A percentile compares a stretch with the other conserved stretches of the same genome.
Evolutionary conservation across 2,888 invertebrate genomes (phyloP).

Genomic region (Tupiocoris notatus): DNA sequence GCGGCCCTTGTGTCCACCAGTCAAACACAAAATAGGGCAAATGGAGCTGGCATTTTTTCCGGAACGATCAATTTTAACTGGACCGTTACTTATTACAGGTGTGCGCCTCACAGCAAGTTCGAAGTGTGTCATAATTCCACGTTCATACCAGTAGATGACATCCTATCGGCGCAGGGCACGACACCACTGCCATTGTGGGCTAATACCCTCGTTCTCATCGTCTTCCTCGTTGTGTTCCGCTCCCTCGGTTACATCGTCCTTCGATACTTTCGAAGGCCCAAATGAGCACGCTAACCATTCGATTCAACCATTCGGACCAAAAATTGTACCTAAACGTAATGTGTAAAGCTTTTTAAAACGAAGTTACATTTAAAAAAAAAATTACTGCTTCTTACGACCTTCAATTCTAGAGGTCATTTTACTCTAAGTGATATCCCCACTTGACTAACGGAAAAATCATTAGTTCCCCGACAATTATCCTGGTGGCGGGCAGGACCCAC

Average conservation of each 20-base stretch:
- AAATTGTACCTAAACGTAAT: not conserved
- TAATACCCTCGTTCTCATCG: constrained; percentile 68
- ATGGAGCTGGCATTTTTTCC: no score
- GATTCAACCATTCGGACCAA: not conserved
- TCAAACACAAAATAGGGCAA: no score
- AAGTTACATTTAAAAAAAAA: not conserved
- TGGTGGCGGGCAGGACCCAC: not conserved
- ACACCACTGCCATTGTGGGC: constrained; percentile 64
- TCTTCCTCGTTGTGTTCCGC: constrained; percentile 70
- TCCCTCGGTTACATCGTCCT: constrained; percentile 70
- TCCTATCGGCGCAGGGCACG: constrained; percentile 56
- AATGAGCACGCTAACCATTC: constrained; percentile 56
- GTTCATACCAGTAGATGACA: constrained; percentile 65
- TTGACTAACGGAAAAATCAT: not conserved
- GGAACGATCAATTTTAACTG: no score
- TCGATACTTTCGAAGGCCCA: constrained; percentile 67
- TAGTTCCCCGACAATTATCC: not conserved
- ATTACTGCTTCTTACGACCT: not conserved
- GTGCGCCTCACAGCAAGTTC: constrained; percentile 67
- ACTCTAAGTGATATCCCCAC: not conserved
- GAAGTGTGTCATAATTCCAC: constrained; percentile 62
- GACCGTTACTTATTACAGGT: no score
- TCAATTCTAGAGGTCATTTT: not conserved
- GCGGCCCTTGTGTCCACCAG: no score
- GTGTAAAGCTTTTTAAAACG: not conserved